Conservation (phyloP, 2,888 invertebrate genomes). For the Schizaphis graminum region DNA sequence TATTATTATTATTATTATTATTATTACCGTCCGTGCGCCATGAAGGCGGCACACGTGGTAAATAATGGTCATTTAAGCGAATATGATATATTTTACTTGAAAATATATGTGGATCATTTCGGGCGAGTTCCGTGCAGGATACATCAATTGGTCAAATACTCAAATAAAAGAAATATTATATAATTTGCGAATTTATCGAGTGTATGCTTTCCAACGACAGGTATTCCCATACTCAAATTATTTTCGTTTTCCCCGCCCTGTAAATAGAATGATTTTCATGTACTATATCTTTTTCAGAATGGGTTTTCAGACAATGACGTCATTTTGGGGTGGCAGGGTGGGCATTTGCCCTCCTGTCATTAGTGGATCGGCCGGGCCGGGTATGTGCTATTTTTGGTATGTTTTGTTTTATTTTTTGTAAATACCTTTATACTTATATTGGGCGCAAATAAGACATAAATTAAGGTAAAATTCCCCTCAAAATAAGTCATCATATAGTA, state of each 20-base stretch:
- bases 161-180: not conserved
- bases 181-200: not conserved
- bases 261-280: not conserved
- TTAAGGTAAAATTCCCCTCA: too few relatives aligned
- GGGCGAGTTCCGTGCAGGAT: not conserved
- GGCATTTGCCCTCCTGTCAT: too few relatives aligned
- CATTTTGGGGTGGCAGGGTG: too few relatives aligned
- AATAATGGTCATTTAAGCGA: not conserved
- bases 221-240: not conserved
- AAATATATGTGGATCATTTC: not conserved
- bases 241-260: not conserved
- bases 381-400: too few relatives aligned
- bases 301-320: not conserved
- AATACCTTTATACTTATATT: too few relatives aligned
- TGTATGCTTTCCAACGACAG: not conserved
- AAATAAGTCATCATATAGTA: too few relatives aligned
- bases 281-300: not conserved
- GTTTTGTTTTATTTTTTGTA: too few relatives aligned
- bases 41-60: not conserved
- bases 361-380: too few relatives aligned
- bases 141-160: not conserved
- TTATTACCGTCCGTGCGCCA: not conserved
- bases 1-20: too few relatives aligned
- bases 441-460: too few relatives aligned
- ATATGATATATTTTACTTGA: not conserved